phyloP scores from a whole-genome alignment of 2,888 invertebrate species.

The Stenchaetothrips biformis region DNA sequence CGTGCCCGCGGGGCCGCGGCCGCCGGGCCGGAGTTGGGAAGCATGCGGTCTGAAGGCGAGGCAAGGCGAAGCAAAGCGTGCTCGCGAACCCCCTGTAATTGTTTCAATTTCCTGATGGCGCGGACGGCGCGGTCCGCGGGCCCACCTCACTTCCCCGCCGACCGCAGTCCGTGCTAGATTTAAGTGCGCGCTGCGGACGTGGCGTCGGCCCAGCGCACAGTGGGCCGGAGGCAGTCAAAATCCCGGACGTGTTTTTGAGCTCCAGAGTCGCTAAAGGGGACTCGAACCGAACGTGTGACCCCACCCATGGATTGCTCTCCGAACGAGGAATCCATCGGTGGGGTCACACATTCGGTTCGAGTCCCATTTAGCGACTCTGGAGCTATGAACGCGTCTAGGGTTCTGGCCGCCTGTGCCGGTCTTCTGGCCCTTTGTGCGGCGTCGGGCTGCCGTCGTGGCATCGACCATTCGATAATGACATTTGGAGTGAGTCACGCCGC shows the following conservation, averaged over 20 bases:
- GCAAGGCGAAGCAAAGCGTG: neutral
- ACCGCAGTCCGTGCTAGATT: slow-evolving; percentile 14
- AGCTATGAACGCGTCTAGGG: too few species aligned
- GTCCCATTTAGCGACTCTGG: too few species aligned
- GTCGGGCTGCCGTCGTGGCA: neutral
- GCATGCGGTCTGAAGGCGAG: neutral
- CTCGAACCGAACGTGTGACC: too few species aligned
- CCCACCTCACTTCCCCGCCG: neutral
- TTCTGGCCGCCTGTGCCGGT: too few species aligned
- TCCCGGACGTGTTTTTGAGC: too few species aligned
- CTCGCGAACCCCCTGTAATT: slow-evolving; percentile 18
- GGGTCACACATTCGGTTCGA: too few species aligned
- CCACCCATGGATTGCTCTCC: too few species aligned
- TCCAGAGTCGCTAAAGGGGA: too few species aligned
- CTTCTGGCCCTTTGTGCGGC: too few species aligned
- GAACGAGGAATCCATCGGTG: too few species aligned
- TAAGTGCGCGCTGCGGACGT: neutral
- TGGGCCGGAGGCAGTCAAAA: too few species aligned
- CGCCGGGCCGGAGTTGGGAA: neutral
- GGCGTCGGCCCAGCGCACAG: neutral
- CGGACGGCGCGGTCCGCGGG: neutral
- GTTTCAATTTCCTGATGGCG: slow-evolving; percentile 22
- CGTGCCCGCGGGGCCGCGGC: neutral
- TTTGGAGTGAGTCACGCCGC: neutral
- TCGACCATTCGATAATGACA: neutral